Conservation (phyloP, 2,113 vertebrate species). For the Hypomesus transpacificus region DNA sequence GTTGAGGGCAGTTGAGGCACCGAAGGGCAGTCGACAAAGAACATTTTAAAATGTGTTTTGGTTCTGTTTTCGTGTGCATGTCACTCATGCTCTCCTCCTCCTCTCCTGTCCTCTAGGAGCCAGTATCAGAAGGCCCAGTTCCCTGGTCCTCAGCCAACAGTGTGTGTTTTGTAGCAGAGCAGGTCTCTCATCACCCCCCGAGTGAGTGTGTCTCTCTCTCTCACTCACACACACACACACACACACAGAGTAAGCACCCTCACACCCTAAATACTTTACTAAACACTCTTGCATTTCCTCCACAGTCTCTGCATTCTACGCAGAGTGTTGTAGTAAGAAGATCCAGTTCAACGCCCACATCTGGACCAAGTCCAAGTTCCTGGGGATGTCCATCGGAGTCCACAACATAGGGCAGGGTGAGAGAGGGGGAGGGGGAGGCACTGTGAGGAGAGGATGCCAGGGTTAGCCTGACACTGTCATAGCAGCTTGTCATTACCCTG, state of each 20-base stretch:
- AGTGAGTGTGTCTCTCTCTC: conserved; percentile 76
- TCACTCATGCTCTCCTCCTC: not conserved
- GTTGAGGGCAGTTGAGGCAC: no score
- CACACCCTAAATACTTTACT: not conserved
- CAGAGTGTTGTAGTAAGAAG: conserved; percentile 91
- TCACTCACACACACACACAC: not conserved
- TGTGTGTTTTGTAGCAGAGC: conserved; percentile 94
- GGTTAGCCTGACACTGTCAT: not conserved
- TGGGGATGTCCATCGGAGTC: conserved; percentile 98
- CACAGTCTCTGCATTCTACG: conserved; percentile 98
- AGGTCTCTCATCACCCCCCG: conserved; percentile 98
- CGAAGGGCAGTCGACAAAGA: no score
- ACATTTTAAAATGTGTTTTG: not conserved
- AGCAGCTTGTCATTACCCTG: no score
- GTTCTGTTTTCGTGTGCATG: not conserved
- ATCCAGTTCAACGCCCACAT: conserved; percentile 99
- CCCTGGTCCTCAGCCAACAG: conserved; percentile 85
- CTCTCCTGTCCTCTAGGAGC: conserved; percentile 73
- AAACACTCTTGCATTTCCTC: conserved; percentile 5
- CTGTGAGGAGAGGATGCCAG: not conserved
- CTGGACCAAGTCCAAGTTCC: conserved; percentile 99
- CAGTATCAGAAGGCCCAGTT: conserved; percentile 88
- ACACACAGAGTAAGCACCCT: not conserved
- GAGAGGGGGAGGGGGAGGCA: not conserved
- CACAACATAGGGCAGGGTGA: conserved; percentile 99